These are phyloP conservation scores for Chloroceryle aenea DNA, from an alignment of 2,113 vertebrate genomes.

Conservation along the genomic window DNA sequence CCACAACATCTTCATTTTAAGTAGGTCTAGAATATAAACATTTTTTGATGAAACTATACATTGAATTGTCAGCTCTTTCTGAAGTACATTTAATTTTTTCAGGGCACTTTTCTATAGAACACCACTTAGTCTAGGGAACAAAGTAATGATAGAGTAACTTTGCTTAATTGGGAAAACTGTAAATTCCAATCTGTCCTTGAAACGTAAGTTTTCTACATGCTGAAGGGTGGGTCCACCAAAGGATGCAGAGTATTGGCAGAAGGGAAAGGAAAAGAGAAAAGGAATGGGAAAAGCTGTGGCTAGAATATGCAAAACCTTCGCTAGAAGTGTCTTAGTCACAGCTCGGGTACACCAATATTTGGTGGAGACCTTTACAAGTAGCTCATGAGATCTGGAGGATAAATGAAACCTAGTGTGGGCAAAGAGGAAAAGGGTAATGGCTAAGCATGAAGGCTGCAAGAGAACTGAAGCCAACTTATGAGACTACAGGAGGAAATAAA, in stretches of 20 bases:
- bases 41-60: not conserved
- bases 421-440: not conserved
- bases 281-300: not conserved
- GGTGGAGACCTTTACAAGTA: not conserved
- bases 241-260: not conserved
- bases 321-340: not conserved
- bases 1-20: not conserved
- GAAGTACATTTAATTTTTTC: not conserved
- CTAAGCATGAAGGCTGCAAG: not conserved
- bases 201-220: not conserved
- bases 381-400: not conserved
- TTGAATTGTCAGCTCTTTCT: not conserved
- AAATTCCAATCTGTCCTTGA: not conserved
- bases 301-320: not conserved
- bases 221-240: not conserved
- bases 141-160: not conserved
- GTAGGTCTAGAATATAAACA: not conserved
- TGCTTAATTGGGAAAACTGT: not conserved
- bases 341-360: not conserved
- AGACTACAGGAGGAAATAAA: not conserved
- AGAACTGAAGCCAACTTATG: not conserved
- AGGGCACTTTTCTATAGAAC: not conserved
- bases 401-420: not conserved
- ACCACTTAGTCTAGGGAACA: not conserved
- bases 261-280: not conserved